A percentile compares a stretch with the other conserved stretches of the same genome.
Conservation (phyloP, 2,797 vertebrate species). For the Argyrosomus regius region DNA sequence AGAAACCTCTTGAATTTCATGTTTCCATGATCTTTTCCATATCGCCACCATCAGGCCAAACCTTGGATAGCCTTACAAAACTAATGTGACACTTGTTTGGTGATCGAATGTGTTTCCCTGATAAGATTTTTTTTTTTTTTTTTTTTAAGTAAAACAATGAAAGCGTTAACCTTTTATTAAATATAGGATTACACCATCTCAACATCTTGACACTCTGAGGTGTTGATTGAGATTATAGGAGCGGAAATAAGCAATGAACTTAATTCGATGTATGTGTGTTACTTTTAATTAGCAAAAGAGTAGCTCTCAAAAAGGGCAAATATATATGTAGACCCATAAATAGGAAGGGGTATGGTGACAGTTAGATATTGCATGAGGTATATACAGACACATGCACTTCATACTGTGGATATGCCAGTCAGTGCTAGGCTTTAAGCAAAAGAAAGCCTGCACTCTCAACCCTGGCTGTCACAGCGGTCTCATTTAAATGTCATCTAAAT, state of each 20-base stretch:
- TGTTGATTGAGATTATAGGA: slow-evolving; percentile 20
- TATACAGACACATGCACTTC: neutral
- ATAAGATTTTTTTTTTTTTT: neutral
- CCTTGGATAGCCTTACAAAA: neutral
- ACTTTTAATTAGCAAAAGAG: neutral
- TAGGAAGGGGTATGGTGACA: neutral
- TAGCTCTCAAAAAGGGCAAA: neutral
- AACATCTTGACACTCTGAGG: slow-evolving; percentile 4
- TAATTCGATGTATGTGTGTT: neutral
- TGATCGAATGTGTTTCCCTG: neutral
- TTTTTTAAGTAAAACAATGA: neutral
- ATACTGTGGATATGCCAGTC: neutral
- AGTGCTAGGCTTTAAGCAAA: slow-evolving; percentile 8
- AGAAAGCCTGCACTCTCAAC: slow-evolving; percentile 25
- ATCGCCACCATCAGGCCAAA: neutral
- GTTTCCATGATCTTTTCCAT: neutral
- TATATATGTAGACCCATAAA: neutral
- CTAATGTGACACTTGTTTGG: neutral
- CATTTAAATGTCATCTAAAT: slow-evolving; percentile 74
- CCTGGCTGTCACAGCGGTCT: slow-evolving; percentile 45
- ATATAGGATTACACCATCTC: neutral
- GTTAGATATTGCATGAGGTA: neutral
- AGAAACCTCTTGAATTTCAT: neutral
- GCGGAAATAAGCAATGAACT: slow-evolving; percentile 5
- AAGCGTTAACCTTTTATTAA: neutral